phyloP scores from a whole-genome alignment of 2,113 vertebrate genomes.

The Steatornis caripensis region DNA sequence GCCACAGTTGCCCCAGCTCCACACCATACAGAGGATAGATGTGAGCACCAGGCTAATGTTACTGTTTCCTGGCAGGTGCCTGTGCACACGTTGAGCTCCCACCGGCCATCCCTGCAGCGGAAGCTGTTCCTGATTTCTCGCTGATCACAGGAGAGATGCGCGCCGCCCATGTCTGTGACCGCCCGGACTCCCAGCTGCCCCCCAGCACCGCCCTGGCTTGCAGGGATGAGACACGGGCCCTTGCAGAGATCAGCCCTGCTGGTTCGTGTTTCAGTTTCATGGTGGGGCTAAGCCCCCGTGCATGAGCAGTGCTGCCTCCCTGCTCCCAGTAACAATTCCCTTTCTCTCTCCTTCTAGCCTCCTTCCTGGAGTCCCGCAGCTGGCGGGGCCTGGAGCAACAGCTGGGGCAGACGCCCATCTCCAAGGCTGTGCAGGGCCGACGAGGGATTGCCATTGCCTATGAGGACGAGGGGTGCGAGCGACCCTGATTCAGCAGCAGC shows the following conservation, averaged over 20 bases:
- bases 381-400: constrained; percentile 90
- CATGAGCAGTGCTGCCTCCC: not conserved
- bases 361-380: constrained; percentile 85
- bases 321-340: not conserved
- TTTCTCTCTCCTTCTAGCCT: constrained; percentile 72
- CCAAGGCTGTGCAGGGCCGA: constrained; percentile 83
- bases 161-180: not conserved
- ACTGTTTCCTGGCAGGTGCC: constrained; percentile 70
- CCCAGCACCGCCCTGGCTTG: constrained; percentile 68
- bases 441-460: constrained; percentile 95
- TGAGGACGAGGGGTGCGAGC: constrained; percentile 80
- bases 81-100: constrained; percentile 78
- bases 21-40: fast-evolving
- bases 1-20: fast-evolving
- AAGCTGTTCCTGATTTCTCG: constrained; percentile 77
- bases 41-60: fast-evolving
- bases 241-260: constrained; percentile 82
- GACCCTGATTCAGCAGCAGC: not conserved
- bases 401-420: constrained; percentile 82
- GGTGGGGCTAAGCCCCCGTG: not conserved
- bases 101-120: constrained; percentile 19
- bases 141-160: constrained; percentile 88
- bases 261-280: constrained; percentile 58
- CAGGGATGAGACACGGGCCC: constrained; percentile 71
- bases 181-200: not conserved